Percentiles rank a stretch among this genome's conserved stretches.
Evolutionary conservation across 2,113 vertebrate genomes (phyloP).

Genomic region (Lycaon pictus): DNA sequence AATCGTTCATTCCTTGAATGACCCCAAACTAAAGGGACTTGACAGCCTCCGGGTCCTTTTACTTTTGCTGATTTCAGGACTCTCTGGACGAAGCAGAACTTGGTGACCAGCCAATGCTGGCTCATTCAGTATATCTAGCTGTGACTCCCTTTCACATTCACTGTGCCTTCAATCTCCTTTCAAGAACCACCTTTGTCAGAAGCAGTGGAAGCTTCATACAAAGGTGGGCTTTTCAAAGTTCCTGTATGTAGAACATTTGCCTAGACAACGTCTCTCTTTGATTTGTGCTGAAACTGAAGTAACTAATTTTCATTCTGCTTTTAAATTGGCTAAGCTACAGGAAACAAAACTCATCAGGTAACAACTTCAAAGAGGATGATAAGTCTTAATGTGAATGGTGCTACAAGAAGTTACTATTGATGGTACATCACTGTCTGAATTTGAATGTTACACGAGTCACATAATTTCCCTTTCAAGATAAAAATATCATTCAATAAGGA

Average conservation of each 20-base stretch:
- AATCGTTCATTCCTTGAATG: slow-evolving; percentile 15
- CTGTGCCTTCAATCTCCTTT: neutral
- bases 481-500: slow-evolving; percentile 32
- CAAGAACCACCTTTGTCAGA: neutral
- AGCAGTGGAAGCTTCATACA: neutral
- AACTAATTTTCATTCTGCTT: slow-evolving; percentile 43
- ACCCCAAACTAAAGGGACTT: neutral
- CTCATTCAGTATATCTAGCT: neutral
- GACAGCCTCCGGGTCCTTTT: neutral
- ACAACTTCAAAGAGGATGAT: slow-evolving; percentile 11
- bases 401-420: slow-evolving; percentile 7
- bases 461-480: slow-evolving; percentile 57
- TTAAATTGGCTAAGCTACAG: slow-evolving; percentile 1
- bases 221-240: neutral
- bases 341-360: slow-evolving; percentile 20
- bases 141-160: neutral
- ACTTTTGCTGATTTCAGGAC: neutral
- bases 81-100: neutral
- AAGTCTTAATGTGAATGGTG: neutral
- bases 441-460: slow-evolving; percentile 31
- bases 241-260: neutral
- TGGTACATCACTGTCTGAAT: neutral
- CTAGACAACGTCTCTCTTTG: neutral
- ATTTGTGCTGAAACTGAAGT: neutral
- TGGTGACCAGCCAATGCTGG: neutral